Evolutionary conservation across 2,113 vertebrate species (phyloP).

Genomic region (Xenopus laevis): DNA sequence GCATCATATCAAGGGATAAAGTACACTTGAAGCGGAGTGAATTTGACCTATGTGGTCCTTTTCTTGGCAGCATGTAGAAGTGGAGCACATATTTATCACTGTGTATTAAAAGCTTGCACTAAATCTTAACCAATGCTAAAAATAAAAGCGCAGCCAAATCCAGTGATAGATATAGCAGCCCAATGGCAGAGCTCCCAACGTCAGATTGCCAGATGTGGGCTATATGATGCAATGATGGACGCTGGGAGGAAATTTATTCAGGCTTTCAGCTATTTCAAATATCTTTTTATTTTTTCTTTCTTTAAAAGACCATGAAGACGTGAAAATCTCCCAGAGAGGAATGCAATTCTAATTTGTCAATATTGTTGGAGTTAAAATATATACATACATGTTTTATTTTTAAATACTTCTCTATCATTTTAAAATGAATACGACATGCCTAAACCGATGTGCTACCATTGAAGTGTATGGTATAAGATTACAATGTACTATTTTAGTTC

Average conservation of each 20-base stretch:
- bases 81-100: conserved; percentile 51
- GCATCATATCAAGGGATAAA: conserved; percentile 22
- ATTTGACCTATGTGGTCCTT: conserved; percentile 47
- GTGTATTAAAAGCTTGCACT: conserved; percentile 45
- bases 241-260: too few species aligned
- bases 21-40: conserved; percentile 31
- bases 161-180: conserved; percentile 50
- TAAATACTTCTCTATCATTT: too few species aligned
- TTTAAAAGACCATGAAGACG: conserved; percentile 27
- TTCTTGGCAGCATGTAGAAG: conserved; percentile 48
- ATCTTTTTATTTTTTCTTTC: conserved; percentile 5
- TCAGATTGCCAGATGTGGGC: conserved; percentile 49
- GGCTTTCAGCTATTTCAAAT: background rate
- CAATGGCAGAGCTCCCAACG: conserved; percentile 45
- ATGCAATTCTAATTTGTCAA: background rate
- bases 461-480: too few species aligned
- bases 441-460: too few species aligned
- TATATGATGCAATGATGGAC: conserved; percentile 41
- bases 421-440: too few species aligned
- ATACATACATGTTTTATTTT: too few species aligned
- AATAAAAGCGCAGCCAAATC: conserved; percentile 50
- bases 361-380: too few species aligned
- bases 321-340: conserved; percentile 30
- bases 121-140: conserved; percentile 46
- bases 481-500: too few species aligned